Percentiles rank a stretch among this genome's conserved stretches.
Evolutionary conservation across 2,797 vertebrate species (phyloP).

Genomic region (Bradypus variegatus): DNA sequence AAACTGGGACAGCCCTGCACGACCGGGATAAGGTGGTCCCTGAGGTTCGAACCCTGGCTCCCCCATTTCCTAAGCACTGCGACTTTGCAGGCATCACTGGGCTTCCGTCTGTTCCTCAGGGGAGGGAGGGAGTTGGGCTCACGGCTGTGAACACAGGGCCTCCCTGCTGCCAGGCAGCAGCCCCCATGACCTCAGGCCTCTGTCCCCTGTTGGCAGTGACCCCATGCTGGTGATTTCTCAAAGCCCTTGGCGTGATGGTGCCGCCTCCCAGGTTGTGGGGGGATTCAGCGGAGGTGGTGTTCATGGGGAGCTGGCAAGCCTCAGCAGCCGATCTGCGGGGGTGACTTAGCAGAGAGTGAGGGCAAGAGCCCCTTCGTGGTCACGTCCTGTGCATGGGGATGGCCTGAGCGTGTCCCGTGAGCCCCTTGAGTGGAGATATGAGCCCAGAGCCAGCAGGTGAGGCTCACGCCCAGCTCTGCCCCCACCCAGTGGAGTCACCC

Average conservation of each 20-base stretch:
- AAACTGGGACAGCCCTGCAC: not conserved
- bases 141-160: not conserved
- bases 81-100: rapidly evolving
- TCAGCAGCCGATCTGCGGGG: not conserved
- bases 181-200: rapidly evolving
- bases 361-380: not conserved
- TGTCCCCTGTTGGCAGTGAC: not conserved
- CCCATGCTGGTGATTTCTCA: rapidly evolving
- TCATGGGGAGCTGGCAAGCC: not conserved
- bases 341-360: not conserved
- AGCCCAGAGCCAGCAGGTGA: not conserved
- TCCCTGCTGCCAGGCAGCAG: not conserved
- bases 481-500: rapidly evolving
- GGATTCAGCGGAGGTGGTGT: rapidly evolving
- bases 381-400: rapidly evolving
- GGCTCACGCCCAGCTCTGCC: rapidly evolving
- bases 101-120: not conserved
- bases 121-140: not conserved
- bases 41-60: not conserved
- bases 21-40: rapidly evolving
- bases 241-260: not conserved
- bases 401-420: not conserved
- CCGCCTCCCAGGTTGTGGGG: not conserved
- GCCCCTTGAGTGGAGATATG: rapidly evolving
- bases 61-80: rapidly evolving